phyloP scores from a whole-genome alignment of 2,113 vertebrate species.

The Xenus cinereus region DNA sequence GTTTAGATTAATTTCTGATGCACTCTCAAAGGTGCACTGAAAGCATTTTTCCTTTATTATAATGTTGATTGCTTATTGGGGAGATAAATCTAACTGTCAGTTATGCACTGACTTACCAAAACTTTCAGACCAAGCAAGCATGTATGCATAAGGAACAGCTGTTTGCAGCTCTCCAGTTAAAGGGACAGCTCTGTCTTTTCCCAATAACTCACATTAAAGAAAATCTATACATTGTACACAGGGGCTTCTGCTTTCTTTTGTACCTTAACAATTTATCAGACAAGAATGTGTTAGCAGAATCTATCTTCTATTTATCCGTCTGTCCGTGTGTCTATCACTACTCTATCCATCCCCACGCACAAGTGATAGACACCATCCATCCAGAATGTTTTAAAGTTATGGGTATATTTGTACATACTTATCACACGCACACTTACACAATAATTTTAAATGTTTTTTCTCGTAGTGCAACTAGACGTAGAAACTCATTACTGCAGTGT shows the following conservation, averaged over 20 bases:
- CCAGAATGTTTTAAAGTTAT: not conserved
- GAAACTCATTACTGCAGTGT: not conserved
- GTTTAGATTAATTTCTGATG: constrained; percentile 80
- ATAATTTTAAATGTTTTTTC: not conserved
- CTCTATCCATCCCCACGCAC: not conserved
- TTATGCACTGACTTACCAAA: constrained; percentile 75
- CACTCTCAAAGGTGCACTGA: constrained; percentile 77
- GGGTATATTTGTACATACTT: not conserved
- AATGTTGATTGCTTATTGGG: constrained; percentile 79
- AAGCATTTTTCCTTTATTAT: constrained; percentile 79
- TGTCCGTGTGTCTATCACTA: not conserved
- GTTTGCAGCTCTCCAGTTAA: constrained; percentile 57
- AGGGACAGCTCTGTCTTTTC: constrained; percentile 40
- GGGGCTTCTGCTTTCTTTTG: not conserved
- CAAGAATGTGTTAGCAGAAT: not conserved
- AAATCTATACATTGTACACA: constrained; percentile 4
- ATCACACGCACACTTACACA: not conserved
- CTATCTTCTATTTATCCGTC: not conserved
- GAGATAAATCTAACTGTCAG: constrained; percentile 79
- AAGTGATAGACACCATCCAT: not conserved
- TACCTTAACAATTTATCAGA: constrained; percentile 19
- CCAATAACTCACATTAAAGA: constrained; percentile 2
- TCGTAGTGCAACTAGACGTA: not conserved
- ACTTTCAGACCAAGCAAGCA: constrained; percentile 73
- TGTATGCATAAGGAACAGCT: constrained; percentile 63